Evolutionary conservation across 2,888 invertebrate species (phyloP).

Genomic region (Cyclophora albipunctata): DNA sequence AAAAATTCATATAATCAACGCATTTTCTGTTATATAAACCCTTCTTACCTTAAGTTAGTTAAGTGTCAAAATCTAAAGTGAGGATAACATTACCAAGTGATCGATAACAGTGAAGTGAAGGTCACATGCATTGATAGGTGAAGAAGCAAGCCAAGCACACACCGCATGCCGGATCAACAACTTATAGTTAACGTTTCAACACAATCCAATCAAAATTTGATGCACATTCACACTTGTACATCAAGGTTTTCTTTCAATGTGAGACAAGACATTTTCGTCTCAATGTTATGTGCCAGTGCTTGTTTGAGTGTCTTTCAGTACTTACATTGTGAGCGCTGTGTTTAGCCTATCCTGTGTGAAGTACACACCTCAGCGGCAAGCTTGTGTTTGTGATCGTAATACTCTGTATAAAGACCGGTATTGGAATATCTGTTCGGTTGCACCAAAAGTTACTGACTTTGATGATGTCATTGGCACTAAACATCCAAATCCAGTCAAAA

Average conservation of each 20-base stretch:
- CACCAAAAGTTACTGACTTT: constrained; percentile 6
- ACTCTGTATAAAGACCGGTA: constrained; percentile 14
- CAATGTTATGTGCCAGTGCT: neutral
- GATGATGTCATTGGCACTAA: constrained; percentile 6
- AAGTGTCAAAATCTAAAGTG: constrained; percentile 3
- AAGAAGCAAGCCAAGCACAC: constrained; percentile 27
- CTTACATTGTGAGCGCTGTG: constrained; percentile 24
- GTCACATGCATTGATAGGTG: constrained; percentile 21
- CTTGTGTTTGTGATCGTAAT: constrained; percentile 10
- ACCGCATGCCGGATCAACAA: constrained; percentile 12
- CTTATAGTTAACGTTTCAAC: constrained; percentile 2
- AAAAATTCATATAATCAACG: neutral
- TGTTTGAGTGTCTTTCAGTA: constrained; percentile 1
- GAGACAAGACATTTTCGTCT: too few relatives aligned
- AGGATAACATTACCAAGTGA: constrained; percentile 2
- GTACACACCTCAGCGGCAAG: constrained; percentile 15
- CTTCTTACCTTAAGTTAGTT: constrained; percentile 4
- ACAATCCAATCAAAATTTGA: neutral
- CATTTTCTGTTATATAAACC: too few relatives aligned
- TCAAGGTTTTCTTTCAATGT: too few relatives aligned
- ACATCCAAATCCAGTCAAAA: constrained; percentile 39
- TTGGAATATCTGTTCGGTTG: constrained; percentile 1
- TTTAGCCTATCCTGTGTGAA: constrained; percentile 16
- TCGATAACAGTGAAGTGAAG: constrained; percentile 7
- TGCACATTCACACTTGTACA: too few relatives aligned